A percentile compares a stretch with the other conserved stretches of the same genome.
Conservation (phyloP, 2,797 vertebrate genomes). For the Hemibagrus guttatus region DNA sequence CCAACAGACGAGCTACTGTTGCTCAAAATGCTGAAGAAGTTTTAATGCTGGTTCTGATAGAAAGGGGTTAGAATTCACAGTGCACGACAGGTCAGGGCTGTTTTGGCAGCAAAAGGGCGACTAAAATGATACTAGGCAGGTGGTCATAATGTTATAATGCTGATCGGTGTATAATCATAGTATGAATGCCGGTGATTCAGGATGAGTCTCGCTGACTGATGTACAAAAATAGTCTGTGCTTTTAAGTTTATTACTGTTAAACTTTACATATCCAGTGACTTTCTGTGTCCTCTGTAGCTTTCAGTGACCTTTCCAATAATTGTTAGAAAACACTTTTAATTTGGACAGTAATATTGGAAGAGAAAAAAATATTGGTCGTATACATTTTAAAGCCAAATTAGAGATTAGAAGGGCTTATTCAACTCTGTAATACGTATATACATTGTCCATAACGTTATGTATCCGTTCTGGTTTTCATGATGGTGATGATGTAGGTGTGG, state of each 20-base stretch:
- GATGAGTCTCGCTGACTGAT: background rate
- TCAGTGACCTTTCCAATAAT: background rate
- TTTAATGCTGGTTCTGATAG: too few species aligned
- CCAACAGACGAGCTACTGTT: too few species aligned
- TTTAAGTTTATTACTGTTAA: background rate
- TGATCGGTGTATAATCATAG: background rate
- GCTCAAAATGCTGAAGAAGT: too few species aligned
- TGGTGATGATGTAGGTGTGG: background rate
- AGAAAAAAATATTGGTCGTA: background rate
- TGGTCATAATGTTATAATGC: too few species aligned
- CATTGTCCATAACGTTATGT: background rate
- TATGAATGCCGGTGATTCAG: background rate
- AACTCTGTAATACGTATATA: background rate
- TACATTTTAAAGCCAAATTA: background rate
- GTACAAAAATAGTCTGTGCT: background rate
- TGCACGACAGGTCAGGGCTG: too few species aligned
- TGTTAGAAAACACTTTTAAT: background rate
- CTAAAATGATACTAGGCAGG: too few species aligned
- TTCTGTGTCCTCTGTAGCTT: background rate
- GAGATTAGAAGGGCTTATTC: background rate
- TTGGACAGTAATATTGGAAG: background rate
- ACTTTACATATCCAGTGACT: background rate
- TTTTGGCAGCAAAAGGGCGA: too few species aligned
- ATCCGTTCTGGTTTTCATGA: background rate
- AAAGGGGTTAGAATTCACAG: too few species aligned